These are phyloP conservation scores for Climacteris rufus DNA, from an alignment of 2,113 vertebrate species.

Conservation along the genomic window DNA sequence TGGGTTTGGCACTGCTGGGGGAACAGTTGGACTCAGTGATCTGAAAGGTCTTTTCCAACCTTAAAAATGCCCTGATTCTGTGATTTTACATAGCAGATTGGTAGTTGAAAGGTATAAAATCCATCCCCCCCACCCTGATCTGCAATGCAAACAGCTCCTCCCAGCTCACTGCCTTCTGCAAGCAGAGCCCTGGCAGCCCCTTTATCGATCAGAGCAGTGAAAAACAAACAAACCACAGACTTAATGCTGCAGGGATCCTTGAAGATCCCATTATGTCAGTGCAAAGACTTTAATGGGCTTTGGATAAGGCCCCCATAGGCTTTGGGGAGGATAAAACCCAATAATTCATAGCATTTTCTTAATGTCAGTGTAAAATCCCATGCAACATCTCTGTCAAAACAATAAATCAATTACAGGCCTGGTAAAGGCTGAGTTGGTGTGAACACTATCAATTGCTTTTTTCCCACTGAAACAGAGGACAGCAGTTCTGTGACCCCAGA, in stretches of 20 bases:
- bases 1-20: not conserved
- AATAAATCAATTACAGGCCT: not conserved
- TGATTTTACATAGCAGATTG: not conserved
- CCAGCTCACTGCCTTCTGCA: not conserved
- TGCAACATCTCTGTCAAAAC: not conserved
- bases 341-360: not conserved
- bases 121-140: not conserved
- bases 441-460: not conserved
- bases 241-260: not conserved
- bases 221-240: slow-evolving; percentile 13
- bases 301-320: not conserved
- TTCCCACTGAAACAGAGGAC: not conserved
- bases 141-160: not conserved
- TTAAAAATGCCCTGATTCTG: not conserved
- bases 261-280: not conserved
- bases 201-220: not conserved
- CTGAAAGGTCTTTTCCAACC: not conserved
- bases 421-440: not conserved
- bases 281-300: slow-evolving; percentile 1
- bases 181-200: not conserved
- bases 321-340: not conserved
- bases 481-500: not conserved
- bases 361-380: not conserved
- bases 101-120: not conserved
- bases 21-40: not conserved